Conservation (phyloP, 2,113 vertebrate species). For the Lasiurus cinereus region DNA sequence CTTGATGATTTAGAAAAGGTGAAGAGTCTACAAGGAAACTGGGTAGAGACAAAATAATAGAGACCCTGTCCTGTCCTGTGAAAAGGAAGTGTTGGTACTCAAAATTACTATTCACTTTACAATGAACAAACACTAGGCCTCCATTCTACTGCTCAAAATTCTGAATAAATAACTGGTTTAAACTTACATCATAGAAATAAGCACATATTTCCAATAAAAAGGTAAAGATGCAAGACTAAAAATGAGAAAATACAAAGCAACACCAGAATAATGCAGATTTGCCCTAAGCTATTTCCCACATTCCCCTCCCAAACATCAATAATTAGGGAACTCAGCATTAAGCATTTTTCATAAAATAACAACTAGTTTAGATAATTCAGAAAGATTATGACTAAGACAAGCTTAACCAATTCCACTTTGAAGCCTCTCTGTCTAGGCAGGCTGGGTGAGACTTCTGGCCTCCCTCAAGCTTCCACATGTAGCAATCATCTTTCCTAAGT, state of each 20-base stretch:
- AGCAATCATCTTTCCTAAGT: slow-evolving; percentile 20
- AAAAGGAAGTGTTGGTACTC: background rate
- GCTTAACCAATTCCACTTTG: background rate
- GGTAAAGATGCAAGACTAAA: slow-evolving; percentile 43
- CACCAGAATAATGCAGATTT: background rate
- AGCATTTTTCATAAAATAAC: slow-evolving; percentile 18
- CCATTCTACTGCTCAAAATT: slow-evolving; percentile 23
- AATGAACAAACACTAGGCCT: background rate
- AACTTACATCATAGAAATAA: background rate
- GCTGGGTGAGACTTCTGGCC: background rate
- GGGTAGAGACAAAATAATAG: slow-evolving; percentile 20
- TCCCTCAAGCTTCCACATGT: background rate
- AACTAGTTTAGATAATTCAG: slow-evolving; percentile 35
- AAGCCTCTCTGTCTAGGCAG: background rate
- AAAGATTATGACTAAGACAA: slow-evolving; percentile 18
- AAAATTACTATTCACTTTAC: slow-evolving; percentile 38
- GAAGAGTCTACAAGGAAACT: slow-evolving; percentile 46
- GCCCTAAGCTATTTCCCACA: background rate
- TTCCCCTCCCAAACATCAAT: background rate
- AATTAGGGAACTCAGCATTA: background rate
- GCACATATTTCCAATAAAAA: slow-evolving; percentile 31
- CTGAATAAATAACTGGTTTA: slow-evolving; percentile 19
- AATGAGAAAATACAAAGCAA: slow-evolving; percentile 40
- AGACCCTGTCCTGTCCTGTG: background rate
- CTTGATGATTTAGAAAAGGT: slow-evolving; percentile 44